Base-by-base conservation (phyloP, 2,113 vertebrate species). In the Saguinus midas region DNA sequence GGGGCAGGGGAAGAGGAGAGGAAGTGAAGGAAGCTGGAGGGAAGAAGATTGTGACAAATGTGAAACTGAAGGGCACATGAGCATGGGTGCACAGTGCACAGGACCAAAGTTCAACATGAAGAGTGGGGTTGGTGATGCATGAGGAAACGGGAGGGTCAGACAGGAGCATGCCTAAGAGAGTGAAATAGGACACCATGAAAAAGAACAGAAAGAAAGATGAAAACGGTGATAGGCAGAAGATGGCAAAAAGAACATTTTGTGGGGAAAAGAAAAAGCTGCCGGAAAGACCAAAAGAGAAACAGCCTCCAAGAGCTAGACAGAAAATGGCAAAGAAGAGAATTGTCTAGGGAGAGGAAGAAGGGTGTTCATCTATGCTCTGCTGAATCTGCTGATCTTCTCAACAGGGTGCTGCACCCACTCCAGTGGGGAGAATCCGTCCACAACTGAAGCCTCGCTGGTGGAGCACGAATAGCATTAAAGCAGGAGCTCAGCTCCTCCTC, bases 361-460 rank as follows among this genome's bases (percentile, higher is more conserved):
- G 95, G 55, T 12, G 83, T 0, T 1, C 2, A 16, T 76, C n/a
- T 17, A 43, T 3, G 66, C 61, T 16, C 9, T 8, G 1, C 13
- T 11, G 12, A 7, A 2, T 0, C 72, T 8, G 0, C 45, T 0
- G 5, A 5, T 6, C 8, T 25, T 48, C 43, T 23, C 35, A 25
- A 7, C 0, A 25, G 29, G 25, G 37, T 32, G 17, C 27, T 45
- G 61, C 32, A 68, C 14, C 17, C 48, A 0, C n/a, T 11, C 80
- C 8, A 18, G 43, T 2, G 1, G 0, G 4, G 3, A 43, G 29
- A 35, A 3, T 79, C 21, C 23, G 32, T 3, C 11, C 6, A 9
- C 8, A 40, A 40, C 4, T 7, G 32, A 79, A 64, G 18, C 12
- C 1, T 4, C 4, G 5, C 12, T 81, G 16, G 27, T 32, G 25